phyloP scores from a whole-genome alignment of 30 jellyfish, hydroid and myxozoan species.

The Catostylus mosaicus region DNA sequence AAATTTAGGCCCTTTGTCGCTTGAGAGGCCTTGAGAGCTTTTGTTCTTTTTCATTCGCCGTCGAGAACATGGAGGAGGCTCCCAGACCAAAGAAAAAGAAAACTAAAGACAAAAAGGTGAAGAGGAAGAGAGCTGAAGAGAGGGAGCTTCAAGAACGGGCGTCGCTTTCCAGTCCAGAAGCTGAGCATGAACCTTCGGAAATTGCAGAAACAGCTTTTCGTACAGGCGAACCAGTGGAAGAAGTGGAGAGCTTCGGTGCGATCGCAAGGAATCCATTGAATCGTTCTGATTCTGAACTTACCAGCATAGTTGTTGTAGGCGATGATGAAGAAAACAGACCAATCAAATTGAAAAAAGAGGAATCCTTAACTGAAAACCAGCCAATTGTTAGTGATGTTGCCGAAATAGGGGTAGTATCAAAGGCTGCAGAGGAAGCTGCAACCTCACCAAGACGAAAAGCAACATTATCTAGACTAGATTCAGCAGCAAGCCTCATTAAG shows the following conservation, averaged over 20 bases:
- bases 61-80: not conserved
- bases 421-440: not conserved
- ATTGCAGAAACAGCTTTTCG: conserved; percentile 21
- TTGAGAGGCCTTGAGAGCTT: no score
- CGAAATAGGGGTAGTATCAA: not conserved
- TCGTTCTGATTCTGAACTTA: conserved; percentile 59
- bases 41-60: no score
- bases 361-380: not conserved
- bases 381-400: not conserved
- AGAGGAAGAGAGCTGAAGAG: not conserved
- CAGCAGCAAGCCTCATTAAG: conserved; percentile 2
- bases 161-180: conserved; percentile 20
- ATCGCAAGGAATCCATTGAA: conserved; percentile 21
- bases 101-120: not conserved
- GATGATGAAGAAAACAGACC: not conserved
- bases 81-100: not conserved
- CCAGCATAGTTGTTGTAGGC: conserved; percentile 57
- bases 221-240: not conserved
- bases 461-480: conserved; percentile 34
- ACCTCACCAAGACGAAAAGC: conserved; percentile 39
- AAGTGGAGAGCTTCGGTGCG: not conserved
- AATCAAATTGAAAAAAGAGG: not conserved
- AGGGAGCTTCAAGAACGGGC: conserved; percentile 10
- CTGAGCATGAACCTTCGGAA: not conserved
- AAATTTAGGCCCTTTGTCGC: no score